phyloP scores from a whole-genome alignment of 2,797 vertebrate species.

The Coracias cyanogaster region DNA sequence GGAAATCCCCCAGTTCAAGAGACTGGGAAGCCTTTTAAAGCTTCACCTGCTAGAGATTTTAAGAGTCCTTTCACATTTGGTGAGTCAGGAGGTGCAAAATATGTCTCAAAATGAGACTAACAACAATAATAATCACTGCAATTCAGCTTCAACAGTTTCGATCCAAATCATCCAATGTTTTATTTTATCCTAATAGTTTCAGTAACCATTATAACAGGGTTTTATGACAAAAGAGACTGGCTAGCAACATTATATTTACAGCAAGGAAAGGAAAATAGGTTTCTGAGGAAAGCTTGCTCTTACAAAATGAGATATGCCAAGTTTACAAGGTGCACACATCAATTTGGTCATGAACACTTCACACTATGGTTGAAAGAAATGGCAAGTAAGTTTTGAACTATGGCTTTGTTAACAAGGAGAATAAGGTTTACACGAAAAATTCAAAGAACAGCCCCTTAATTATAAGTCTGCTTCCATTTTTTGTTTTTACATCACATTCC shows the following conservation, averaged over 20 bases:
- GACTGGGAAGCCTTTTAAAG: not conserved
- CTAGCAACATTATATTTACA: not conserved
- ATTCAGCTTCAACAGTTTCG: not conserved
- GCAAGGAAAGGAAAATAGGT: not conserved
- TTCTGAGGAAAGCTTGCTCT: not conserved
- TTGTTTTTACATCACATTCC: not conserved
- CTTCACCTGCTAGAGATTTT: not conserved
- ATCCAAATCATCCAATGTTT: not conserved
- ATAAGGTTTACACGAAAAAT: not conserved
- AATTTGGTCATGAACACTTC: not conserved
- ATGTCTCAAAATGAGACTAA: not conserved
- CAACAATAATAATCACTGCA: not conserved
- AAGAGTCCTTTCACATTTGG: not conserved
- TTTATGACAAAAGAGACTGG: not conserved
- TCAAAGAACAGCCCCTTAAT: not conserved
- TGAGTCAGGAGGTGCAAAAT: not conserved
- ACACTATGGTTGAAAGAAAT: not conserved
- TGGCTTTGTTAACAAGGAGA: not conserved
- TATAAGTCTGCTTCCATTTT: not conserved
- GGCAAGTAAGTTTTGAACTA: not conserved
- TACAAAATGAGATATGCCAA: not conserved
- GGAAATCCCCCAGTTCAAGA: not conserved
- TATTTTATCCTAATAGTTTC: not conserved
- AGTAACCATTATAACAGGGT: not conserved
- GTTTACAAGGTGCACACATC: not conserved